phyloP scores from a whole-genome alignment of 1,140 invertebrate genomes.

The Panagrolaimus sp. region DNA sequence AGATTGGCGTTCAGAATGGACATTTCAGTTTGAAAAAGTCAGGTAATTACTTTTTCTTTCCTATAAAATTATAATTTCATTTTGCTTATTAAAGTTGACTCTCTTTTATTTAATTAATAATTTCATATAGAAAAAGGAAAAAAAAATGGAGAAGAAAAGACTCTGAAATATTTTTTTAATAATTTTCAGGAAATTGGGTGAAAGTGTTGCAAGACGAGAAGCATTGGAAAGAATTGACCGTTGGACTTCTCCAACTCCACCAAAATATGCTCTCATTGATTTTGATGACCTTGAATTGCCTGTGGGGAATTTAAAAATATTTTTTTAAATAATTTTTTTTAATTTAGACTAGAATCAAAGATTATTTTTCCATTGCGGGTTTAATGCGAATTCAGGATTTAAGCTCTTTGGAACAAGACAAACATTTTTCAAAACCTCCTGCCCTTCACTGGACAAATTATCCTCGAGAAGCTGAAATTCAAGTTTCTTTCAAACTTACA shows the following conservation, averaged over 20 bases:
- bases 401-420: neutral
- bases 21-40: neutral
- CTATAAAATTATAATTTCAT: neutral
- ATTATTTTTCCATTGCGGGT: slow-evolving; percentile 16
- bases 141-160: neutral
- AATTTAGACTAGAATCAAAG: slow-evolving; percentile 22
- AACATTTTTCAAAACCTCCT: slow-evolving; percentile 38
- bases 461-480: slow-evolving; percentile 39
- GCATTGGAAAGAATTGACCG: slow-evolving; percentile 24
- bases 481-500: slow-evolving; percentile 41
- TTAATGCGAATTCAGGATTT: slow-evolving; percentile 30
- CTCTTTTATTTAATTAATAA: slow-evolving; percentile 37
- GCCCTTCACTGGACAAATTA: slow-evolving; percentile 44
- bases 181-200: slow-evolving; percentile 27
- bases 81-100: slow-evolving; percentile 23
- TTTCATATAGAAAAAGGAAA: no score
- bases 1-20: neutral
- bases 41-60: no score
- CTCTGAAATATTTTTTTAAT: neutral
- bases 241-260: slow-evolving; percentile 26
- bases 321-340: neutral
- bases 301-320: slow-evolving; percentile 17
- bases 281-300: slow-evolving; percentile 38
- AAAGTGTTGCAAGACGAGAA: slow-evolving; percentile 35
- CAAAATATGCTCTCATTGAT: slow-evolving; percentile 26